Evolutionary conservation across 2,888 invertebrate species (phyloP).

Genomic region (Zele albiditarsus): DNA sequence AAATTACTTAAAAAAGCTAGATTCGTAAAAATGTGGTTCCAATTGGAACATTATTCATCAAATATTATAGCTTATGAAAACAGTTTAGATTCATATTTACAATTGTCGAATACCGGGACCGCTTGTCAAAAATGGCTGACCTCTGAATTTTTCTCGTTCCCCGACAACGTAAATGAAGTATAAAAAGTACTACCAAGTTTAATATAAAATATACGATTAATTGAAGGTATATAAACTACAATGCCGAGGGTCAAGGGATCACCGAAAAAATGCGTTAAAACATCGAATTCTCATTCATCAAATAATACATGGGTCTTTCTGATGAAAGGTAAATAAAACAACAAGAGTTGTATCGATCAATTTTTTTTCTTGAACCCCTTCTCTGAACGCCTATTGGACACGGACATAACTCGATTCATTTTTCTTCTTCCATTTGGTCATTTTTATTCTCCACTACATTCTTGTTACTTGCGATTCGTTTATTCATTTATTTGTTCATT

Average conservation of each 20-base stretch:
- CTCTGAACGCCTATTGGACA: conserved; percentile 17
- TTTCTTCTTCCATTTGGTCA: background rate
- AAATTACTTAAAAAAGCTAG: background rate
- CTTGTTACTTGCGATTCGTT: background rate
- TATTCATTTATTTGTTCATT: conserved; percentile 3
- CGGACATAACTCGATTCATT: conserved; percentile 2
- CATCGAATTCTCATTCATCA: conserved; percentile 75
- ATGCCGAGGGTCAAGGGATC: conserved; percentile 76
- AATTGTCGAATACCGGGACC: conserved; percentile 21
- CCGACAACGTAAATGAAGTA: conserved; percentile 3
- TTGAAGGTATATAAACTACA: conserved; percentile 38
- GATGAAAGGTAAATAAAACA: conserved; percentile 76
- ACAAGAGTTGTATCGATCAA: conserved; percentile 36
- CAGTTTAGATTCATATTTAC: conserved; percentile 24
- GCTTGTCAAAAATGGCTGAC: conserved; percentile 55
- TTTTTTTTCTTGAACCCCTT: background rate
- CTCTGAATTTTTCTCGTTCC: conserved; percentile 43
- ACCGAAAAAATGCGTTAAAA: conserved; percentile 74
- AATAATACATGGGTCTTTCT: conserved; percentile 82
- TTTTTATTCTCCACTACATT: background rate
- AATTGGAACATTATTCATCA: background rate
- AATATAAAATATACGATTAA: background rate
- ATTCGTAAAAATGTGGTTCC: conserved; percentile 25
- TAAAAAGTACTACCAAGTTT: conserved; percentile 22
- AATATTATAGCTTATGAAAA: conserved; percentile 13